Evolutionary conservation across 2,888 invertebrate genomes (phyloP), one percentile per base, ranked within the genome.

Genomic region (Stegophylla sp.): DNA sequence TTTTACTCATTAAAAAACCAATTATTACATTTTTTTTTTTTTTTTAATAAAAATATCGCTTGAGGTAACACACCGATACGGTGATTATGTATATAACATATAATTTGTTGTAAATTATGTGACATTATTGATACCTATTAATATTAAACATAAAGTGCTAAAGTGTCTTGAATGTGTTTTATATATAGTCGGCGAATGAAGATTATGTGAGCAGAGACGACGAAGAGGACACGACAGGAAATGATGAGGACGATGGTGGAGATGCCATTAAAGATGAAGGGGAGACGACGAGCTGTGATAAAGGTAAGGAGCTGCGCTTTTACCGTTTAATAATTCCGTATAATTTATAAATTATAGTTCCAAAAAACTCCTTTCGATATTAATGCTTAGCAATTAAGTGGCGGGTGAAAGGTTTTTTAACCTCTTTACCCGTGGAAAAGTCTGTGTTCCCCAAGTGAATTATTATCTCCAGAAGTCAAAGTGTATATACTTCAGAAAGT

Each of bases 311-410:
- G 43, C 53, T 53, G 26, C 3, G 73, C 59, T 67, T 75, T 79
- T 69, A 61, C 69, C 79, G 79, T 79, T 79, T 79, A 79, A 79
- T 79, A 79, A 79, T 79, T 79, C 79, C 51, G 79, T 79, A 79
- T 71, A 79, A 71, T 79, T 79, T 79, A 79, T 79, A 79, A 79
- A 79, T 79, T 79, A 71, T 77, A 77, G 69, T 69, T 69, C 61
- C 69, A 23, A 79, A 79, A 79, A 79, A 79, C 79, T 79, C 61
- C 61, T 61, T 61, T 51, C 61, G 79, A 71, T 79, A 71, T 79
- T 79, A 79, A 79, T 79, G 71, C 48, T 41, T 20, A 10, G 69
- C 71, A 79, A 79, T 79, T 79, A 79, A 79, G 61, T 15, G 69
- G 28, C 59, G 69, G 59, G 43, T 63, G 69, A 79, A 79, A 79